Percentiles rank a stretch among this genome's conserved stretches.
Evolutionary conservation across 2,888 invertebrate species (phyloP).

Genomic region (Lissocephala sabroskyi): DNA sequence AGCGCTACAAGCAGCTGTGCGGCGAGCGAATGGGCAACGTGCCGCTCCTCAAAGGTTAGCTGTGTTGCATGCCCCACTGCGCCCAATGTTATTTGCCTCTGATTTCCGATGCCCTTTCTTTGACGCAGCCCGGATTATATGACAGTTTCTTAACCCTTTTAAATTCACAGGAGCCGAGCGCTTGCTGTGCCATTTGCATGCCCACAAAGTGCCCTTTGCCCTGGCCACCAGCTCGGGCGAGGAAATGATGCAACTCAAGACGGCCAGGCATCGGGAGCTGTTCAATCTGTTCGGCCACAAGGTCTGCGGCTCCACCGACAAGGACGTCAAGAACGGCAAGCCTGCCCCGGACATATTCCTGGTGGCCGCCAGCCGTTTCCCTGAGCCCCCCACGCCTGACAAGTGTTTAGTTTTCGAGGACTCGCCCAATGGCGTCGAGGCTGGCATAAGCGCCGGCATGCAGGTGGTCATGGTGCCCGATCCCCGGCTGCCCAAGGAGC

Average conservation of each 20-base stretch:
- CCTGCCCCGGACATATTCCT: constrained; percentile 92
- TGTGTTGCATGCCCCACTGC: not conserved
- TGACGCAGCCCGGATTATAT: too few species aligned
- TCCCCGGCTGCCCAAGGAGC: constrained; percentile 72
- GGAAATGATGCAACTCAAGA: constrained; percentile 82
- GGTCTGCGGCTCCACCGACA: constrained; percentile 87
- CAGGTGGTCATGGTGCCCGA: constrained; percentile 90
- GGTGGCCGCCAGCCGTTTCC: constrained; percentile 83
- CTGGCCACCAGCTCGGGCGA: constrained; percentile 89
- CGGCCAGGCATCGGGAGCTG: constrained; percentile 77
- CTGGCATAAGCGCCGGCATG: constrained; percentile 87
- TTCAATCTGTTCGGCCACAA: constrained; percentile 82
- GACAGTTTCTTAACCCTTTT: too few species aligned
- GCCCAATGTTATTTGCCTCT: constrained; percentile 27
- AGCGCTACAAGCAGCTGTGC: constrained; percentile 76
- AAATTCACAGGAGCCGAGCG: constrained; percentile 80
- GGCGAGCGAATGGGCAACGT: constrained; percentile 77
- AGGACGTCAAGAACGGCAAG: constrained; percentile 89
- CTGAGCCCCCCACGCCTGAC: constrained; percentile 77
- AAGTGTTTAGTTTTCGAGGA: constrained; percentile 91
- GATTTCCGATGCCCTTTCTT: constrained; percentile 30
- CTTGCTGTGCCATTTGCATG: constrained; percentile 83
- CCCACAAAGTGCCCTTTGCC: constrained; percentile 84
- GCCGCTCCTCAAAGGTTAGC: constrained; percentile 80
- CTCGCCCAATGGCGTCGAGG: constrained; percentile 89